phyloP scores from a whole-genome alignment of 1,140 invertebrate species.

The Drosophila lacertosa region DNA sequence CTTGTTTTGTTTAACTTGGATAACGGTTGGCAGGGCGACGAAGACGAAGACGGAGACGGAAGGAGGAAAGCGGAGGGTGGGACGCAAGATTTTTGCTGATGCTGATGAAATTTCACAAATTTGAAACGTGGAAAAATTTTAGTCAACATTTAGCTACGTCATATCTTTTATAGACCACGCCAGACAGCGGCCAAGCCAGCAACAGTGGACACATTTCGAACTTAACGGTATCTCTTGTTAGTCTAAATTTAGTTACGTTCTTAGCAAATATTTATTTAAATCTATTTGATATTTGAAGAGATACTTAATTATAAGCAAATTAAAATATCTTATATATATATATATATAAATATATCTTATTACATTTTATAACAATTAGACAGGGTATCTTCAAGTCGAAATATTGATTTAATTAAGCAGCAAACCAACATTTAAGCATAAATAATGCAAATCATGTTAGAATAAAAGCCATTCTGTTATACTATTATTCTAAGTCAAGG shows the following conservation, averaged over 20 bases:
- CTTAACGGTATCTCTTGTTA: too few species aligned
- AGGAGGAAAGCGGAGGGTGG: slow-evolving; percentile 15
- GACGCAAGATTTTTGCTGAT: slow-evolving; percentile 53
- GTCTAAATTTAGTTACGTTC: too few species aligned
- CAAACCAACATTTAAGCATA: too few species aligned
- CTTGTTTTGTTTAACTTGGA: slow-evolving; percentile 68
- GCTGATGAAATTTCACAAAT: slow-evolving; percentile 70
- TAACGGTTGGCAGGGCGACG: slow-evolving; percentile 53
- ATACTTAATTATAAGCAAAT: too few species aligned
- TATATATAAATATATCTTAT: too few species aligned
- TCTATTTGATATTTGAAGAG: neutral
- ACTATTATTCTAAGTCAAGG: neutral
- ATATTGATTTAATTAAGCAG: too few species aligned
- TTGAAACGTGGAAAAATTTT: slow-evolving; percentile 73
- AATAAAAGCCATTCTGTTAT: neutral
- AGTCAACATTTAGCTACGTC: slow-evolving; percentile 48
- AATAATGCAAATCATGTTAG: too few species aligned
- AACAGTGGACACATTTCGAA: too few species aligned
- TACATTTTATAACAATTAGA: too few species aligned
- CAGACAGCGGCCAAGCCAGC: neutral
- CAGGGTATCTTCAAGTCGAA: too few species aligned
- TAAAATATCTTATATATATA: too few species aligned
- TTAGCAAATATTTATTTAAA: neutral
- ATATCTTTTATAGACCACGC: slow-evolving; percentile 51
- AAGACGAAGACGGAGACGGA: too few species aligned